Evolutionary conservation across 2,113 vertebrate species (phyloP), one percentile per base, ranked within the genome.

Genomic region (Platysternon megacephalum): DNA sequence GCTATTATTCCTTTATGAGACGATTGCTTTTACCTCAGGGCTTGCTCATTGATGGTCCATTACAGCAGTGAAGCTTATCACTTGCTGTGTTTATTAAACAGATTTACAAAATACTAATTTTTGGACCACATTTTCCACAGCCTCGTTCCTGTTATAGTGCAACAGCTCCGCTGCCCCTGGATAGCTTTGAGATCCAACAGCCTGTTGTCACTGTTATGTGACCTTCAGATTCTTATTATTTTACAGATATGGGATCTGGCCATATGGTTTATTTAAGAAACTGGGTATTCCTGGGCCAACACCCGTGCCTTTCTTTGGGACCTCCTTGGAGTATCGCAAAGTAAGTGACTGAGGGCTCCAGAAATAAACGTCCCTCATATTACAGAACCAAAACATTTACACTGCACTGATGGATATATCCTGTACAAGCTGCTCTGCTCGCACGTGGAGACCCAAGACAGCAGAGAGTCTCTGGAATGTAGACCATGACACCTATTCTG

Each of bases 271-370:
- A 72, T 98, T 98, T 85, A 98, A 91, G 82, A 98, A 98, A 13
- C 12, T 98, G 51, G 98, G 97, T 51, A 97, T 99, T 81, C 84
- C 93, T 1, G 98, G 98, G 94, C 98, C 99, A 24, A 98, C 22
- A 5, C 98, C 98, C 2, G 5, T 97, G 35, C 99, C 99, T 39
- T 98, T 98, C 81, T 0, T 98, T 3, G 98, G 99, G 79, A 98
- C 97, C 16, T 1, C 94, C 8, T 74, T 0, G 22, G 1, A 17
- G 88, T 97, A 94, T 96, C 95, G 84, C 85, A 93, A 91, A 68
- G 98, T 98, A 96, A 98, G 95, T 17, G 95, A 44, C 7, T 39
- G 58, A 8, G 6, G 35, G 52, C 19, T 76, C 32, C 21, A 42
- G 32, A 81, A 81, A 52, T n/a, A 81, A 5, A 51, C n/a, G 4